phyloP scores from a whole-genome alignment of 1,140 invertebrate species.

The Drosophila busckii region DNA sequence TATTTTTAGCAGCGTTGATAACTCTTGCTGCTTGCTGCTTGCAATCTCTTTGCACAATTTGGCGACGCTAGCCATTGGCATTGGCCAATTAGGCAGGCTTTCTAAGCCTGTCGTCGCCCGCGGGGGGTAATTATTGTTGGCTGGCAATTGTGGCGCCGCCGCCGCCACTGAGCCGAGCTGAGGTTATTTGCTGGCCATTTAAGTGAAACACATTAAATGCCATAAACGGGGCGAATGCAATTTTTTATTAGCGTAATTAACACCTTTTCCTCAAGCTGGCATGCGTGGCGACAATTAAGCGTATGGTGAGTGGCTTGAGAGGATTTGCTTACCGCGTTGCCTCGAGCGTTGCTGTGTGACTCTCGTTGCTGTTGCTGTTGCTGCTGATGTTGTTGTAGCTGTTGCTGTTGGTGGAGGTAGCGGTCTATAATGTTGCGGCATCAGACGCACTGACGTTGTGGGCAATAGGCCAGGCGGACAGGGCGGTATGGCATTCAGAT shows the following conservation, averaged over 20 bases:
- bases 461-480: conserved; percentile 61
- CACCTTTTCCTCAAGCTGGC: conserved; percentile 36
- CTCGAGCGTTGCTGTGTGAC: conserved; percentile 48
- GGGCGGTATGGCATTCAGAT: conserved; percentile 62
- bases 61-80: conserved; percentile 15
- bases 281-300: conserved; percentile 46
- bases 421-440: conserved; percentile 68
- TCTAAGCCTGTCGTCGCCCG: conserved; percentile 37
- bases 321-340: conserved; percentile 63
- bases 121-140: conserved; percentile 45
- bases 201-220: conserved; percentile 52
- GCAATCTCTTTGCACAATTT: background rate
- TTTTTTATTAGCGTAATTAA: conserved; percentile 72
- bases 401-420: conserved; percentile 54
- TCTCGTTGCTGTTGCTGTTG: too few relatives aligned
- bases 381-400: too few relatives aligned
- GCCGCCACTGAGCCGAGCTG: background rate
- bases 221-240: conserved; percentile 62
- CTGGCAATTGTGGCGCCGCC: conserved; percentile 39
- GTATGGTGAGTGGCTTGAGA: conserved; percentile 24
- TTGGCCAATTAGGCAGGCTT: conserved; percentile 59
- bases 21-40: background rate
- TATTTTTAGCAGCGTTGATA: too few relatives aligned
- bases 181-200: conserved; percentile 36
- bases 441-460: conserved; percentile 47